Base-by-base conservation (phyloP, 2,888 invertebrate species). In the Celastrina argiolus region DNA sequence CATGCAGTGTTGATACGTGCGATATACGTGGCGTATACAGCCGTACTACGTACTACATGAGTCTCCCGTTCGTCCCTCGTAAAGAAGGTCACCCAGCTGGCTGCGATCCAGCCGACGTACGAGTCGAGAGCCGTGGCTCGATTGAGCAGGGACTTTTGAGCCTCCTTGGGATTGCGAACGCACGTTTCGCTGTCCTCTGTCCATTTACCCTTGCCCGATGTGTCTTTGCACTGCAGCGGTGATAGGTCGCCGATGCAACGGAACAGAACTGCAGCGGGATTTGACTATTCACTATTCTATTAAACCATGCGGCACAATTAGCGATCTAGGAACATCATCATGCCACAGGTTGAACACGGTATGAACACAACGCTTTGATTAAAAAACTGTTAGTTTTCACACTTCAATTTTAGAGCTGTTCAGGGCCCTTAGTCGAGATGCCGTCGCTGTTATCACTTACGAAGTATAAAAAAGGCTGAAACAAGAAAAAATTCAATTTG, bases 161-260 rank as follows among this genome's bases (percentile, higher is more conserved):
- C 81, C 71, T 81, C 78, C 70, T 80, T 74, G 34, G 87, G 82
- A 69, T 87, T 80, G 66, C 81, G 75, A 72, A 86, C 79, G 76
- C 91, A 91, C 65, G 75, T 79, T 39, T 82, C 75, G 84, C 76
- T 67, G 76, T 72, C 56, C 77, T 58, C 74, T 45, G 69, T 66
- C 68, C 68, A 66, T 67, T 26, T 22, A 22, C 45, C 75, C 63
- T 68, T 64, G 63, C 92, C 84, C 65, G 85, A 79, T 67, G 74
- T 88, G 65, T 76, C 75, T 74, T 81, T 79, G 80, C 84, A 88
- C 79, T 72, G 85, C 75, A 78, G 86, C 70, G 82, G 81, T 41
- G 89, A 86, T 69, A 91, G 84, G 80, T 91, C 89, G 68, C 90
- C 90, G 82, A 91, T 85, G 85, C 92, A 92, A 79, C 91, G 89